Conservation (phyloP, 2,888 invertebrate genomes). For the Eutolmus rufibarbis region DNA sequence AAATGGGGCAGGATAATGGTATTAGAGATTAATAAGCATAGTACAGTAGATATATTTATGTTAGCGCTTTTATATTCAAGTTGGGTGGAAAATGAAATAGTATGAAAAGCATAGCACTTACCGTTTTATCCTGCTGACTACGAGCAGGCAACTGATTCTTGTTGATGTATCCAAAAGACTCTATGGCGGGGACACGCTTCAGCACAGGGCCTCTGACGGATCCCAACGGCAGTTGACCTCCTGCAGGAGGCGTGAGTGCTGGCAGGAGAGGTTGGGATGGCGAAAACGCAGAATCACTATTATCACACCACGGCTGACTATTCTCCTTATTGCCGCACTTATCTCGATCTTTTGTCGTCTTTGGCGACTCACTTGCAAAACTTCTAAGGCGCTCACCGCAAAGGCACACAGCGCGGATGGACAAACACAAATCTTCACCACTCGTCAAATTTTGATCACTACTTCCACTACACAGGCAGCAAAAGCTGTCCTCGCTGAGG, state of each 20-base stretch:
- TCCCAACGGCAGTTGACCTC: not conserved
- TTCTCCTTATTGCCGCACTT: not conserved
- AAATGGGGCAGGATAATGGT: too few relatives aligned
- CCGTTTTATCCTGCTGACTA: conserved; percentile 53
- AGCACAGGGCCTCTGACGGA: conserved; percentile 49
- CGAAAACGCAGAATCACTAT: not conserved
- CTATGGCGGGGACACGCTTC: conserved; percentile 54
- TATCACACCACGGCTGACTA: not conserved
- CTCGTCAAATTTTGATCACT: not conserved
- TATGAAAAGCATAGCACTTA: conserved; percentile 49
- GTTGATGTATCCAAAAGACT: conserved; percentile 54
- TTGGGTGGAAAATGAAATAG: not conserved
- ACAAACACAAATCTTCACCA: not conserved
- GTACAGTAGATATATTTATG: too few relatives aligned
- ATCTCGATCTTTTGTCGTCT: not conserved
- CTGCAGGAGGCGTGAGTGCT: not conserved
- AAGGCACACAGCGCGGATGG: not conserved
- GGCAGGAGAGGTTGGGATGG: conserved; percentile 28
- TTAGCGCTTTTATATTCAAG: too few relatives aligned
- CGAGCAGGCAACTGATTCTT: conserved; percentile 16
- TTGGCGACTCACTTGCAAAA: not conserved
- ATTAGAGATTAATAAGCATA: too few relatives aligned
- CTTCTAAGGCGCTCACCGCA: not conserved
- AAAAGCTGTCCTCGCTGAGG: conserved; percentile 42
- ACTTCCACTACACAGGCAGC: not conserved